Evolutionary conservation across 2,888 invertebrate genomes (phyloP).

Genomic region (Abscondita cerata): DNA sequence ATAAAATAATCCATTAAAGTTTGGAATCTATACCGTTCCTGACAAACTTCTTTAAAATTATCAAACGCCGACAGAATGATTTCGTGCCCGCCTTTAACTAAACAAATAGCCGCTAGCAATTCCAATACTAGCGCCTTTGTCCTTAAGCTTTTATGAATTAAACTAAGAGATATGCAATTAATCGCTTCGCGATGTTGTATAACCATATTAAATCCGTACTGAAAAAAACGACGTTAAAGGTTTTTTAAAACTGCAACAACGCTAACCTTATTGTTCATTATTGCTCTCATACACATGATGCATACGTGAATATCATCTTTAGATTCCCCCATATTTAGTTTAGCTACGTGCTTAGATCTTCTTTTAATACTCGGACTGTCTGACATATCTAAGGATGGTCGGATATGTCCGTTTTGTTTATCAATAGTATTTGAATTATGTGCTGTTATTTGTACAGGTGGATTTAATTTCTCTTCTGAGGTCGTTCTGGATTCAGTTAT

Average conservation of each 20-base stretch:
- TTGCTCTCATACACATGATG: constrained; percentile 98
- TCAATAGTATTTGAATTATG: constrained; percentile 28
- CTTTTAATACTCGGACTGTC: constrained; percentile 76
- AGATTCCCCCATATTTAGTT: constrained; percentile 93
- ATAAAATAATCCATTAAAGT: constrained; percentile 98
- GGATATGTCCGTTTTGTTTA: constrained; percentile 45
- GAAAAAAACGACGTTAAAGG: constrained; percentile 55
- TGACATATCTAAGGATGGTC: constrained; percentile 60
- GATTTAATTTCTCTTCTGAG: constrained; percentile 78
- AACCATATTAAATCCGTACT: constrained; percentile 99
- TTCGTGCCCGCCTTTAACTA: constrained; percentile 99
- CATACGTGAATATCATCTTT: constrained; percentile 99
- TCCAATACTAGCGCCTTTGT: constrained; percentile 98
- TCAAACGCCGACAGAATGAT: constrained; percentile 97
- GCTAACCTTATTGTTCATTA: constrained; percentile 97
- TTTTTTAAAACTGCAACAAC: constrained; percentile 34
- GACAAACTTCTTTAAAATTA: constrained; percentile 93
- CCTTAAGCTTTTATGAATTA: constrained; percentile 95
- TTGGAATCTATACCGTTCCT: constrained; percentile 89
- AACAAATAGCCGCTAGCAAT: constrained; percentile 95
- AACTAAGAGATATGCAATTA: constrained; percentile 95
- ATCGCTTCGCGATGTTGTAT: constrained; percentile 98
- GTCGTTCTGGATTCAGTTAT: constrained; percentile 77
- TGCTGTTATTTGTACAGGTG: constrained; percentile 55
- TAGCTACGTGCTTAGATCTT: constrained; percentile 83